These are phyloP conservation scores for Anastatus disparis DNA, from an alignment of 1,140 invertebrate species.

Conservation along the genomic window DNA sequence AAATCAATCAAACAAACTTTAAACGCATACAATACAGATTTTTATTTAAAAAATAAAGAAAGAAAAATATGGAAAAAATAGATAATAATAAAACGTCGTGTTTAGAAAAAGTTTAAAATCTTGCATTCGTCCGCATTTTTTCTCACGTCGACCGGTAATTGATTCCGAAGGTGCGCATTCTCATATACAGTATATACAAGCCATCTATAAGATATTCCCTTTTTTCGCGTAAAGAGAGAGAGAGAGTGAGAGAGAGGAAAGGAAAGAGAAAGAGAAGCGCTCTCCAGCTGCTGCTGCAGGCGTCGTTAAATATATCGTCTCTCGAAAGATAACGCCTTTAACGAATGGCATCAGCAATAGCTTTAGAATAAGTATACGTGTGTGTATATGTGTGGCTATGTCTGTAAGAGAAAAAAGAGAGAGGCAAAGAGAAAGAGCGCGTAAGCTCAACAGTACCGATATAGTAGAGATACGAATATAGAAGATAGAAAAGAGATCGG, in stretches of 20 bases:
- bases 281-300: background rate
- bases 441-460: too few species aligned
- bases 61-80: too few species aligned
- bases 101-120: background rate
- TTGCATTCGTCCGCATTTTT: background rate
- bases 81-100: background rate
- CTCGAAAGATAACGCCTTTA: slow-evolving; percentile 23
- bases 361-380: background rate
- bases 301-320: slow-evolving; percentile 29
- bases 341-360: slow-evolving; percentile 15
- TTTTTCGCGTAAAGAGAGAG: slow-evolving; percentile 4
- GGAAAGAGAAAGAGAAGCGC: too few species aligned
- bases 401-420: background rate
- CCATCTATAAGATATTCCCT: background rate
- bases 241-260: too few species aligned
- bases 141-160: slow-evolving; percentile 19
- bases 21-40: too few species aligned
- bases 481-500: background rate
- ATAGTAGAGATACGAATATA: background rate
- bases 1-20: too few species aligned
- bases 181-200: too few species aligned
- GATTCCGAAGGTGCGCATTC: slow-evolving; percentile 23
- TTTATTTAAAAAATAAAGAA: background rate
- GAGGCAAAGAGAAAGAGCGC: background rate
- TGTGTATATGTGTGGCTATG: background rate